Base-by-base conservation (phyloP, 2,888 invertebrate genomes). In the Drosophila diplacantha region DNA sequence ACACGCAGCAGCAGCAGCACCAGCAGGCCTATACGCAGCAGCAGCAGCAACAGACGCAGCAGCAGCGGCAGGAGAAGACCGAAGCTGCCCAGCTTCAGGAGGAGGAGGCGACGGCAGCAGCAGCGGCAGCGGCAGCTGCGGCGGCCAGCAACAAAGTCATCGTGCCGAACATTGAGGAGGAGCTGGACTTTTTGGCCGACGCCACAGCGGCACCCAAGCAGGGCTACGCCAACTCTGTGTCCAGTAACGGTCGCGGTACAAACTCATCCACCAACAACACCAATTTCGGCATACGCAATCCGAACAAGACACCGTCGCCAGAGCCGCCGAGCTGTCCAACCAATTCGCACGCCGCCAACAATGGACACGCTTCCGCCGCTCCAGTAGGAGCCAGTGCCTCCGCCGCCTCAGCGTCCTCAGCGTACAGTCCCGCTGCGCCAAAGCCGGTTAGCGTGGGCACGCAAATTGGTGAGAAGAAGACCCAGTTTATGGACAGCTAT, bases 161-260 rank as follows among this genome's bases (percentile, higher is more conserved):
- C 83, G 95, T 95, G 85, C 95, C 95, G 81, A 94, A 95, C 90
- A 95, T 95, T 87, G 95, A 95, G 89, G 95, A 95, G 90, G 95
- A 95, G 89, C 90, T 95, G 85, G 93, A 93, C 88, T 95, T 94
- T 89, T 90, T 95, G 88, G 91, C 92, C 82, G 85, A 84, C 62
- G 75, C 81, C 3, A 72, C 56, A 22, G 70, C 74, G 51, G 77
- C 77, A n/a, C 78, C 82, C 12, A 86, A 86, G 51, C 74, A 88
- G 85, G 73, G 89, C 63, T 73, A 85, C 72, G 71, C 85, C 52
- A 85, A 81, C 57, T 83, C 84, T 18, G 60, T 79, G 37, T 62
- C 83, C 32, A 57, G 70, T 34, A 81, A 81, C 55, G 81, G 81
- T 0, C 78, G 74, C 44, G 71, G 70, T 44, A 80, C 84, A 3